Percentiles rank a stretch among this genome's conserved stretches.
Conservation (phyloP, 53 echinoderm and acorn worm species). For the Crossaster papposus region DNA sequence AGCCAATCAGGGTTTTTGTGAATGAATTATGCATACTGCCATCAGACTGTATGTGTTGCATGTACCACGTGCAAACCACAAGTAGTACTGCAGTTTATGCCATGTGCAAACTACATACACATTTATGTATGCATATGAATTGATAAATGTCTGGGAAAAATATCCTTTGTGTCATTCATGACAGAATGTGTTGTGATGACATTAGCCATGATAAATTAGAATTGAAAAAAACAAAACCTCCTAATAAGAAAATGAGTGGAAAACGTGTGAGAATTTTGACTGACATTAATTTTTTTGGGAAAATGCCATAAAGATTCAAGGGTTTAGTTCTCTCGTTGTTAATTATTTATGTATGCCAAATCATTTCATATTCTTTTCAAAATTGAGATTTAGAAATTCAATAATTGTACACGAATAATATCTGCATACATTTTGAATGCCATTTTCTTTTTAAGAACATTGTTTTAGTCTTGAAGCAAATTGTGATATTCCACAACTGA, state of each 20-base stretch:
- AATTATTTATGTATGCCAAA: neutral
- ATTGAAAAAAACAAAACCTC: neutral
- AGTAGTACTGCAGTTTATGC: neutral
- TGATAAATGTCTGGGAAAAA: neutral
- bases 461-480: no score
- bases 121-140: neutral
- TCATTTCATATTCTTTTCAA: neutral
- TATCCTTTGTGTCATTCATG: neutral
- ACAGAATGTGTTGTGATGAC: neutral
- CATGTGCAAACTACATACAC: neutral
- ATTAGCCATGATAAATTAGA: neutral
- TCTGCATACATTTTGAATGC: no score
- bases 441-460: no score
- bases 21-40: slow-evolving; percentile 24
- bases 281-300: neutral
- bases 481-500: no score
- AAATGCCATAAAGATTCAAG: neutral
- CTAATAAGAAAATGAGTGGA: neutral
- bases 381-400: neutral
- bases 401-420: no score
- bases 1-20: slow-evolving; percentile 32
- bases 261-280: neutral
- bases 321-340: neutral
- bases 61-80: neutral
- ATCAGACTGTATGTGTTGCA: neutral